A percentile compares a stretch with the other conserved stretches of the same genome.
Evolutionary conservation across 2,113 vertebrate species (phyloP).

Genomic region (Hypomesus transpacificus): DNA sequence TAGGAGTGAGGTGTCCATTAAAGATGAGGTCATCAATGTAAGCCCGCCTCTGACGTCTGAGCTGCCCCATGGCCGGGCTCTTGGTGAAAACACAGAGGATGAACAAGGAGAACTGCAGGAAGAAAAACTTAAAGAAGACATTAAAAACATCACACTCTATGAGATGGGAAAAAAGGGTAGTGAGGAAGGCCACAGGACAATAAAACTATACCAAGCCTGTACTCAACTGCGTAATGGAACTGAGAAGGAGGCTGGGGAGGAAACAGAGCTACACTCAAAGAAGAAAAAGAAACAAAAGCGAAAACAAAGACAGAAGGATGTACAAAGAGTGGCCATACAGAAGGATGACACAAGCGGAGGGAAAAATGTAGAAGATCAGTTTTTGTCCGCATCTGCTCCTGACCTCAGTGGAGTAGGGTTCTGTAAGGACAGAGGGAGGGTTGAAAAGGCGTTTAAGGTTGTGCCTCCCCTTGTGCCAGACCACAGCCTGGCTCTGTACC

Average conservation of each 20-base stretch:
- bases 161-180: constrained; percentile 36
- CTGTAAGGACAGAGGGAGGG: no score
- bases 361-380: constrained; percentile 22
- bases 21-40: constrained; percentile 29
- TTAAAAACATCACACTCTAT: constrained; percentile 6
- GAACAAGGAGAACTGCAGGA: constrained; percentile 19
- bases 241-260: constrained; percentile 41
- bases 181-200: constrained; percentile 14
- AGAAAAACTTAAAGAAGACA: constrained; percentile 18
- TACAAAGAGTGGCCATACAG: neutral
- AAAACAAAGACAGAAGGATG: neutral
- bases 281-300: constrained; percentile 17
- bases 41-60: constrained; percentile 30
- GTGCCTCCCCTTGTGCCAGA: no score
- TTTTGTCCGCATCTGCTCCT: no score
- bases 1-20: constrained; percentile 38
- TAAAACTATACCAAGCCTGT: constrained; percentile 21
- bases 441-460: no score
- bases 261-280: constrained; percentile 32
- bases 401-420: no score
- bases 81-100: constrained; percentile 13
- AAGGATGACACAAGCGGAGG: constrained; percentile 28
- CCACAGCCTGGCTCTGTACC: no score
- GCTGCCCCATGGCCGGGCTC: constrained; percentile 6
- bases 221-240: constrained; percentile 28